Evolutionary conservation across 2,888 invertebrate genomes (phyloP), one percentile per base, ranked within the genome.

Genomic region (Anagyrus pseudococci): DNA sequence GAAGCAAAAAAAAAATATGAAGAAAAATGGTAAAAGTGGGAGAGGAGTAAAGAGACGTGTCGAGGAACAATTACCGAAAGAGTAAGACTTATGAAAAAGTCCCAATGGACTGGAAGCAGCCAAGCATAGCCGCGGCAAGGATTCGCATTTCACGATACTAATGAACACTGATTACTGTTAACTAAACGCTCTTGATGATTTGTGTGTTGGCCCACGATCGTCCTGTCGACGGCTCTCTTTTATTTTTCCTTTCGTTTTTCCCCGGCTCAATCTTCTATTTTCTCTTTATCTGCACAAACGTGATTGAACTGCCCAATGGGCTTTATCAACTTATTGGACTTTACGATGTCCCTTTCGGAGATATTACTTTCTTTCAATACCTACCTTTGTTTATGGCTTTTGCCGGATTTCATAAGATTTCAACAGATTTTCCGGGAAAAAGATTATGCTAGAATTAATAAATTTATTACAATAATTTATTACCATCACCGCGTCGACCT

Each of bases 41-140:
- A 4, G 1, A 22, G 8, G 20, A 15, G 22, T 19, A 67, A 66
- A 20, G 62, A 72, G 73, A 75, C 75, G 77, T 78, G 77, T 78
- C 77, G 72, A 69, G 70, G 69, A 70, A 75, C 76, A 76, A 75
- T 76, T 76, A 76, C 73, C 71, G 70, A 66, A 33, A 72, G 72
- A 76, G 75, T 75, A 77, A 77, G 77, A 78, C 75, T 78, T 77
- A 80, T 80, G 79, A 78, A 80, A 79, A 77, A 75, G 76, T 77
- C 75, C 79, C 71, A 69, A 72, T 68, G 64, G 13, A n/a, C n/a
- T n/a, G n/a, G n/a, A n/a, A n/a, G n/a, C n/a, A n/a, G n/a, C n/a
- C n/a, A n/a, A n/a, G n/a, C n/a, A n/a, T n/a, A n/a, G n/a, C n/a
- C n/a, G n/a, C n/a, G n/a, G n/a, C n/a, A n/a, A n/a, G n/a, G n/a